Conservation (phyloP, 2,888 invertebrate species). For the Pedicia rivosa region DNA sequence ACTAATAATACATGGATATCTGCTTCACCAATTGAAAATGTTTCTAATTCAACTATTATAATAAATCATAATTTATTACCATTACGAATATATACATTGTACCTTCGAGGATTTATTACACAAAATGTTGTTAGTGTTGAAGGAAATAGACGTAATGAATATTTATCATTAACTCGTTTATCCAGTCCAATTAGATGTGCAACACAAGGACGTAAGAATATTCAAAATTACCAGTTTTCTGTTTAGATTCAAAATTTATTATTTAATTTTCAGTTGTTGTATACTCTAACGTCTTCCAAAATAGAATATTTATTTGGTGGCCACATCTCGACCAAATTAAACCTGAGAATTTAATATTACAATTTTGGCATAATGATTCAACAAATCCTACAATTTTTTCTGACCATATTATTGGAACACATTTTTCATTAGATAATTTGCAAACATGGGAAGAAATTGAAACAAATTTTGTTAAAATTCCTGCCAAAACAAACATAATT, state of each 20-base stretch:
- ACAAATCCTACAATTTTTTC: slow-evolving; percentile 11
- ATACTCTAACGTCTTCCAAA: slow-evolving; percentile 10
- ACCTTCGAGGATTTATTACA: slow-evolving; percentile 21
- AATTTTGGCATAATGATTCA: slow-evolving; percentile 13
- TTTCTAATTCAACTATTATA: slow-evolving; percentile 23
- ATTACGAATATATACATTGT: slow-evolving; percentile 24
- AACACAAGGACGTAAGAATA: slow-evolving; percentile 27
- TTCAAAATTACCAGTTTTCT: not conserved
- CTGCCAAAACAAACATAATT: slow-evolving; percentile 6
- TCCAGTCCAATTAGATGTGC: slow-evolving; percentile 26
- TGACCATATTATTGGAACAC: slow-evolving; percentile 13
- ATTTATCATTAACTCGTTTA: slow-evolving; percentile 18
- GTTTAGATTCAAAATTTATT: not conserved
- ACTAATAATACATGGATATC: slow-evolving; percentile 26
- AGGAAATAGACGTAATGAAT: slow-evolving; percentile 5
- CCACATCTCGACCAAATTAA: slow-evolving; percentile 6
- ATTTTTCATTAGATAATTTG: slow-evolving; percentile 8
- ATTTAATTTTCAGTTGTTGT: slow-evolving; percentile 10
- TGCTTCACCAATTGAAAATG: slow-evolving; percentile 20
- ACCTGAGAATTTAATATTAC: slow-evolving; percentile 12
- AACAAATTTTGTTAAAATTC: slow-evolving; percentile 12
- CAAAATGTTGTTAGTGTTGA: slow-evolving; percentile 15
- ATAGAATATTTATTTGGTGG: slow-evolving; percentile 15
- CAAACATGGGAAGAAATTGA: slow-evolving; percentile 11
- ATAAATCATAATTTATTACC: slow-evolving; percentile 23